phyloP scores from a whole-genome alignment of 2,797 vertebrate genomes.

The Paramormyrops hopkinsi region DNA sequence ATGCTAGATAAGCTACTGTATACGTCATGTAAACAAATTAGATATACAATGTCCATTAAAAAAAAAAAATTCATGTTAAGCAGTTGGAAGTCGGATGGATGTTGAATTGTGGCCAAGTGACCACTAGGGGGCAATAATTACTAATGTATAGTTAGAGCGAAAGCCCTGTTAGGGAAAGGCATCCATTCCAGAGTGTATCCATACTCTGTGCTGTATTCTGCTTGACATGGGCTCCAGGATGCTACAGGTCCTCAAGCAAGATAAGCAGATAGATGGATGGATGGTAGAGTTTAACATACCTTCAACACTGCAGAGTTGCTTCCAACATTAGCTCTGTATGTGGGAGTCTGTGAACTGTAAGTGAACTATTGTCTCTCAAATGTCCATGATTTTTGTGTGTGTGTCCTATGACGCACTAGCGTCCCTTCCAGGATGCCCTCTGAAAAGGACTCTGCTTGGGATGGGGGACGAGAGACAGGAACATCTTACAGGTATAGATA shows the following conservation, averaged over 20 bases:
- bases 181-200: not conserved
- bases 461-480: not conserved
- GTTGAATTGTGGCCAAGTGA: not conserved
- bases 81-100: not conserved
- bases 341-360: not conserved
- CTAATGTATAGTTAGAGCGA: not conserved
- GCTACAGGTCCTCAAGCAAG: not conserved
- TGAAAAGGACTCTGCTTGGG: not conserved
- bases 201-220: not conserved
- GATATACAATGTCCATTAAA: not conserved
- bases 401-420: not conserved
- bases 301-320: not conserved
- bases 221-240: not conserved
- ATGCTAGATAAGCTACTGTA: not conserved
- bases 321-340: not conserved
- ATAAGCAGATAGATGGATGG: not conserved
- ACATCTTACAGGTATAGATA: not conserved
- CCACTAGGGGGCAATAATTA: not conserved
- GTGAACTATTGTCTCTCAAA: not conserved
- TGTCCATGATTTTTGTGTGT: not conserved
- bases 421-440: not conserved
- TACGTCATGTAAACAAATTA: not conserved
- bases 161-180: not conserved
- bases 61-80: not conserved
- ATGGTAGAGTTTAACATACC: not conserved